Percentiles rank a stretch among this genome's conserved stretches.
phyloP scores from a whole-genome alignment of 2,888 invertebrate species.

The Merodon equestris region DNA sequence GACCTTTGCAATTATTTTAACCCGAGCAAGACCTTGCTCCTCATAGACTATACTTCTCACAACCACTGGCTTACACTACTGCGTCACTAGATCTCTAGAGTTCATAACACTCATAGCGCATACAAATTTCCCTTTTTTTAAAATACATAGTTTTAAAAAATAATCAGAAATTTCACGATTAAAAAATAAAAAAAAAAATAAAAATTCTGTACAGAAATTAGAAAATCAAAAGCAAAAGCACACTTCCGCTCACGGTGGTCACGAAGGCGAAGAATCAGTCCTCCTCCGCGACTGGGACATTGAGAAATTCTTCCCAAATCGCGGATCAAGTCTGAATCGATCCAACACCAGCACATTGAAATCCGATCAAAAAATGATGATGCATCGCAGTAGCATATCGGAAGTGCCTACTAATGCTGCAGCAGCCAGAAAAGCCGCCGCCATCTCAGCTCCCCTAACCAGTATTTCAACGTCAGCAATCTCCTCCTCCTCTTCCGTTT shows the following conservation, averaged over 20 bases:
- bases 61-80: constrained; percentile 14
- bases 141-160: too few species aligned
- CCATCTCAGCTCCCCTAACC: constrained; percentile 67
- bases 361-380: constrained; percentile 74
- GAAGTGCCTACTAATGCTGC: constrained; percentile 72
- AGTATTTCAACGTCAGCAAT: constrained; percentile 69
- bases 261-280: constrained; percentile 84
- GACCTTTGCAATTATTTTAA: too few species aligned
- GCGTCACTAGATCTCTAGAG: constrained; percentile 25
- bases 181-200: too few species aligned
- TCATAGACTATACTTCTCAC: too few species aligned
- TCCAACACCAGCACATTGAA: constrained; percentile 79
- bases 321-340: constrained; percentile 73
- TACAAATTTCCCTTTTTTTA: constrained; percentile 45
- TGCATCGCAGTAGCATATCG: constrained; percentile 75
- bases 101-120: constrained; percentile 38
- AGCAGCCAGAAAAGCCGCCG: constrained; percentile 66
- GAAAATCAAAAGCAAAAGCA: constrained; percentile 77
- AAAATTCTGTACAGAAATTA: constrained; percentile 75
- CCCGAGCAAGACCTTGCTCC: too few species aligned
- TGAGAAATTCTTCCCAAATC: constrained; percentile 87
- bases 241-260: constrained; percentile 76
- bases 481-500: constrained; percentile 50
- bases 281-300: constrained; percentile 93
- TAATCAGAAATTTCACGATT: constrained; percentile 17